phyloP scores from a whole-genome alignment of 2,888 invertebrate genomes.

The Flexamia atlantica region DNA sequence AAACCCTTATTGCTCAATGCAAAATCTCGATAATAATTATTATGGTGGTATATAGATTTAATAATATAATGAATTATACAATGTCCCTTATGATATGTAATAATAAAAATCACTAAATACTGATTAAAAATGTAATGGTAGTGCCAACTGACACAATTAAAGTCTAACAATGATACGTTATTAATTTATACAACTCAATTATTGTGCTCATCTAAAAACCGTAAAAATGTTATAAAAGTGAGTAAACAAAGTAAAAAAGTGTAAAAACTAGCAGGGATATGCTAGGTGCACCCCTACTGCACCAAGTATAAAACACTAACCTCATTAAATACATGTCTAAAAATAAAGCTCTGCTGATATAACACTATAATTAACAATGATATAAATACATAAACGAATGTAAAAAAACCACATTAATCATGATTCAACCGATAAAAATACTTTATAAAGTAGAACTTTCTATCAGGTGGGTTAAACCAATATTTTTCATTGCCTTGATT shows the following conservation, averaged over 20 bases:
- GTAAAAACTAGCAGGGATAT: constrained; percentile 14
- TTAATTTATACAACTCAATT: neutral
- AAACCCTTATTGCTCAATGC: no score
- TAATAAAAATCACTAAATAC: constrained; percentile 4
- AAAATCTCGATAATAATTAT: no score
- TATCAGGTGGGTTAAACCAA: neutral
- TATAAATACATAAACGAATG: constrained; percentile 2
- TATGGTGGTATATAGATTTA: no score
- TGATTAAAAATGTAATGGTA: neutral
- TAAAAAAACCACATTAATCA: neutral
- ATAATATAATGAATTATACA: neutral
- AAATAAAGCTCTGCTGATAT: constrained; percentile 29
- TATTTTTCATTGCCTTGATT: no score
- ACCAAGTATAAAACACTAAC: constrained; percentile 19
- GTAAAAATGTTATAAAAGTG: constrained; percentile 26
- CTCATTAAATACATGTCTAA: constrained; percentile 24
- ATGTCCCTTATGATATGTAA: constrained; percentile 17
- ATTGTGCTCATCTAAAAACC: neutral
- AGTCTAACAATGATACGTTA: neutral
- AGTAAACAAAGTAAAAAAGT: neutral
- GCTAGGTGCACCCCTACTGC: constrained; percentile 16
- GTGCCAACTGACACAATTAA: neutral
- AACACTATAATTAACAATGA: constrained; percentile 16
- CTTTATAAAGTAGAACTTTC: constrained; percentile 1
- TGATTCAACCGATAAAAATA: neutral